A percentile compares a stretch with the other conserved stretches of the same genome.
These are phyloP conservation scores for Dermochelys coriacea DNA, from an alignment of 2,797 vertebrate species.

Conservation along the genomic window DNA sequence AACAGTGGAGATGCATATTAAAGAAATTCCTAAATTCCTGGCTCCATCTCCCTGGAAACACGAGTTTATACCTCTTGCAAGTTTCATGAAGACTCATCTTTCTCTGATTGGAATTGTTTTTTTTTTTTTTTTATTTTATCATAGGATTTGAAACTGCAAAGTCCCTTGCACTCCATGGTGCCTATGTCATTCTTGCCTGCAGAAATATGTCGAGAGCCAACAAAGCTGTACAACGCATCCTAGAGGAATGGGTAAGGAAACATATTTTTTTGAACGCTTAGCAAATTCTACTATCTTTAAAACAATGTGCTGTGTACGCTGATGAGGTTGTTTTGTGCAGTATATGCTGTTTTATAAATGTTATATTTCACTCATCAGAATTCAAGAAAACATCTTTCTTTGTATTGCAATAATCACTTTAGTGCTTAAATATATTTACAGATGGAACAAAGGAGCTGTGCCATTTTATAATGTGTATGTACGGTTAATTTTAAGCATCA, in stretches of 20 bases:
- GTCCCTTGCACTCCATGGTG: slow-evolving; percentile 95
- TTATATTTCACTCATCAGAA: fast-evolving
- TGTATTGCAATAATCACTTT: fast-evolving
- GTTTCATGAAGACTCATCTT: fast-evolving
- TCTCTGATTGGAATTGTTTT: not conserved
- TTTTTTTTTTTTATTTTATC: slow-evolving; percentile 56
- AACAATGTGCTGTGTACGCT: not conserved
- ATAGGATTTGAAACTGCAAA: slow-evolving; percentile 95
- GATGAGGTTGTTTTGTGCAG: fast-evolving
- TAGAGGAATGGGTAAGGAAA: slow-evolving; percentile 93
- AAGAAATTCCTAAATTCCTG: fast-evolving
- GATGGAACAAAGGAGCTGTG: not conserved
- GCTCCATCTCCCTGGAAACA: fast-evolving
- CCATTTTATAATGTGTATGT: fast-evolving
- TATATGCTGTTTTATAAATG: not conserved
- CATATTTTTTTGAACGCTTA: fast-evolving
- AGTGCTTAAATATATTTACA: fast-evolving
- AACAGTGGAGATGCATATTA: not conserved
- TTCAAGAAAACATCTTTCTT: not conserved
- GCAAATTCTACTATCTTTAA: not conserved
- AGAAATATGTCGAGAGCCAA: slow-evolving; percentile 86
- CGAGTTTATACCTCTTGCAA: not conserved
- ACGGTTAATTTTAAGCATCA: not conserved
- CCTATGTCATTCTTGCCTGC: slow-evolving; percentile 93
- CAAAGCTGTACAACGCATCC: slow-evolving; percentile 87